Base-by-base conservation (phyloP, 2,113 vertebrate species). In the Melanerpes aurifrons region DNA sequence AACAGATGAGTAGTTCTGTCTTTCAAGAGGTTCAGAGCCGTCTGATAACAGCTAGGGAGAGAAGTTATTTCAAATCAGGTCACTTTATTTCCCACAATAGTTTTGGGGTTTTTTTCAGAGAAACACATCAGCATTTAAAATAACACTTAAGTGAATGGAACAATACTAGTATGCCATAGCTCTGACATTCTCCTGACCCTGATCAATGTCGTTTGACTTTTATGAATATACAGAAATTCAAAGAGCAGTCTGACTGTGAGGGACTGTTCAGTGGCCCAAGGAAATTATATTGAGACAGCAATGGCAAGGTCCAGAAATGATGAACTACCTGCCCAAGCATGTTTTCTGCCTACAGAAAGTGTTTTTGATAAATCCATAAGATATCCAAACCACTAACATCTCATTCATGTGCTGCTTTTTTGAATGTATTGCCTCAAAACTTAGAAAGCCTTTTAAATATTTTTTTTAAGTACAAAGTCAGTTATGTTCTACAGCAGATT, bases 1-100 rank as follows among this genome's bases (percentile, higher is more conserved):
- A 97, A 99, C 98, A 28, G 99, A 92, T 73, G 98, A 99, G 92
- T 99, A 99, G 47, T 97, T 97, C 91, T 99, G 98, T 62, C 97
- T 97, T 59, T 99, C 98, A 59, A 99, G 95, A 25, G 98, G 98
- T 86, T 98, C 98, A 71, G 97, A 97, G 14, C 99, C 98, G 66
- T 99, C 98, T 40, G 99, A 99, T 28, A 98, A 93, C 47, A 99
- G 97, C 99, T 99, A 95, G 54, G 76, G 84, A 86, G 50, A 92
- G 10, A 92, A 97, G 45, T 75, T 64, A 87, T 82, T 94, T 87
- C 26, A 67, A 86, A 81, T 92, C 12, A 79, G 64, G 67, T 69
- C 5, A 84, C 50, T 89, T 83, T 47, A 77, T 71, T 93, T 79
- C 20, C 31, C 57, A 20, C 26, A 16, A 4, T 9, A 5, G 8